Conservation (phyloP, 92 coral and sea anemone genomes). For the Heliopora coerulea region DNA sequence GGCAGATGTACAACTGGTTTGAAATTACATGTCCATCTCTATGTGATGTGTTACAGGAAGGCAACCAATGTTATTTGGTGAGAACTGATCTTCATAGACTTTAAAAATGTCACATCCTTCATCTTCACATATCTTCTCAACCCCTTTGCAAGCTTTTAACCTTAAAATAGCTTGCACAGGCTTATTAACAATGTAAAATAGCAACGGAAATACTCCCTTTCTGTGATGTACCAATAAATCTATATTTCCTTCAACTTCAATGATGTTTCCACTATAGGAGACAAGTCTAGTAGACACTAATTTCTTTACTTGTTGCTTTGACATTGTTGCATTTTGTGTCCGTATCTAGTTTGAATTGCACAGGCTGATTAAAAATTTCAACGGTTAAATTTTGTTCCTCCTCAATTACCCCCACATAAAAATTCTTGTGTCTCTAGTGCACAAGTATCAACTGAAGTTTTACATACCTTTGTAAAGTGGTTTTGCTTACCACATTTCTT, state of each 20-base stretch:
- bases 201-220: neutral
- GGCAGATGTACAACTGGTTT: conserved; percentile 40
- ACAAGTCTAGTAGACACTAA: conserved; percentile 14
- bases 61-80: neutral
- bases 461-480: conserved; percentile 4
- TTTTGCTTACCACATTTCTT: conserved; percentile 11
- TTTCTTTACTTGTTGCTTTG: neutral
- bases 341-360: conserved; percentile 15
- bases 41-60: conserved; percentile 14
- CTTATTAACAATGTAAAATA: conserved; percentile 3
- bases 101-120: neutral
- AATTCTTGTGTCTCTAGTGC: neutral
- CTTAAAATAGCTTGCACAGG: conserved; percentile 18
- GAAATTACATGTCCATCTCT: conserved; percentile 7
- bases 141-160: neutral
- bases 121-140: neutral
- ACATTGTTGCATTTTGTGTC: conserved; percentile 7
- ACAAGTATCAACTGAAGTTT: conserved; percentile 1
- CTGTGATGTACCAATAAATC: neutral
- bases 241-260: conserved; percentile 21
- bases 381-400: conserved; percentile 16
- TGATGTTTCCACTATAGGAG: conserved; percentile 13
- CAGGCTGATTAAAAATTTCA: neutral
- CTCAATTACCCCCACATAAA: neutral
- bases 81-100: conserved; percentile 19